phyloP scores from a whole-genome alignment of 2,888 invertebrate genomes.

The Cyrtodaria siliqua region DNA sequence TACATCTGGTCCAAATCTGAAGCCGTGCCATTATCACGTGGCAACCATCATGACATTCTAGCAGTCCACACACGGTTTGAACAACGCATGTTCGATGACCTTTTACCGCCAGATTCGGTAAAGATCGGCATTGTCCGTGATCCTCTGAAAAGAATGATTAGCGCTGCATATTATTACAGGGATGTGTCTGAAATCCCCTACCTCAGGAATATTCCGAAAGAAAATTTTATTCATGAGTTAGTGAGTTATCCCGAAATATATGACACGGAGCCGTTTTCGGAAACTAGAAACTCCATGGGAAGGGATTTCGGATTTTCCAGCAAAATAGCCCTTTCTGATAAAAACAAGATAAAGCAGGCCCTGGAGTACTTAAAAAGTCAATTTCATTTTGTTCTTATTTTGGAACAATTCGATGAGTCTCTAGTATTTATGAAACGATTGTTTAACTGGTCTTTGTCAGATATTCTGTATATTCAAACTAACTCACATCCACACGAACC shows the following conservation, averaged over 20 bases:
- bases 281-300: slow-evolving; percentile 53
- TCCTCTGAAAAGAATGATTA: slow-evolving; percentile 56
- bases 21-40: slow-evolving; percentile 15
- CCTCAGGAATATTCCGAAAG: slow-evolving; percentile 23
- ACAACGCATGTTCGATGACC: slow-evolving; percentile 24
- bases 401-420: slow-evolving; percentile 49
- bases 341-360: neutral
- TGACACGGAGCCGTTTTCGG: slow-evolving; percentile 29
- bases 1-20: slow-evolving; percentile 19
- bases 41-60: slow-evolving; percentile 57
- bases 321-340: neutral
- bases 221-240: slow-evolving; percentile 34
- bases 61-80: slow-evolving; percentile 60
- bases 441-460: slow-evolving; percentile 33
- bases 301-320: slow-evolving; percentile 45
- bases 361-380: slow-evolving; percentile 10
- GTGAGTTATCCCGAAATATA: slow-evolving; percentile 30
- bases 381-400: slow-evolving; percentile 33
- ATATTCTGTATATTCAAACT: slow-evolving; percentile 34
- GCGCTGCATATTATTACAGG: slow-evolving; percentile 50
- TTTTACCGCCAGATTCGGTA: slow-evolving; percentile 54
- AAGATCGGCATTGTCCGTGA: slow-evolving; percentile 65
- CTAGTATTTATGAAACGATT: slow-evolving; percentile 39
- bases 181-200: slow-evolving; percentile 20
- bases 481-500: slow-evolving; percentile 27